phyloP scores from a whole-genome alignment of 2,113 vertebrate species.

The Echinops telfairi region DNA sequence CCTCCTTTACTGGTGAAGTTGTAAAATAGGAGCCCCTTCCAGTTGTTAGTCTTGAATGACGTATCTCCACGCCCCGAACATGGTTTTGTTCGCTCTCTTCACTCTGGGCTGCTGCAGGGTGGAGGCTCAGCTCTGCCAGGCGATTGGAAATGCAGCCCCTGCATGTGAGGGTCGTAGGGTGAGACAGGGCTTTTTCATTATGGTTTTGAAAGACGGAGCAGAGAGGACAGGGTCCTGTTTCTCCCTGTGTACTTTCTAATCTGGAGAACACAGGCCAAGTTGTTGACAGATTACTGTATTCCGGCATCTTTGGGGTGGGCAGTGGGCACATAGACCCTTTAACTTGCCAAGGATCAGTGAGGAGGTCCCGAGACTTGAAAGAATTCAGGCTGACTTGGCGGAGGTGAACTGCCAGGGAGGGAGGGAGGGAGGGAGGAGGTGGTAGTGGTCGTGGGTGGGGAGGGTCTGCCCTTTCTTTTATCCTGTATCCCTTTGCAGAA shows the following conservation, averaged over 20 bases:
- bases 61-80: background rate
- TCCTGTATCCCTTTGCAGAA: background rate
- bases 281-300: background rate
- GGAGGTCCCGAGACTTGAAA: background rate
- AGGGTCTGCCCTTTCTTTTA: background rate
- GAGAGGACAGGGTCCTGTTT: background rate
- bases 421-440: background rate
- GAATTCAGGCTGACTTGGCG: background rate
- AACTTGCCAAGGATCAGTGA: too few species aligned
- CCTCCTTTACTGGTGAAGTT: background rate
- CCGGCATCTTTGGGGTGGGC: background rate
- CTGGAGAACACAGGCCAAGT: background rate
- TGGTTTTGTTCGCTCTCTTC: conserved; percentile 3
- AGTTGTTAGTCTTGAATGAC: conserved; percentile 24
- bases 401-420: background rate
- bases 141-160: background rate
- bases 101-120: background rate
- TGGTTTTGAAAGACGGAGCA: conserved; percentile 2
- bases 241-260: background rate
- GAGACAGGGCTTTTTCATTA: conserved; percentile 10
- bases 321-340: background rate
- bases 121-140: background rate
- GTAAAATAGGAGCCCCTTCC: conserved; percentile 1
- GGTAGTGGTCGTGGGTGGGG: background rate
- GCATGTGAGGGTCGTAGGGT: background rate